These are phyloP conservation scores for Grammatotria lemairii DNA, from an alignment of 2,113 vertebrate genomes.

Conservation along the genomic window DNA sequence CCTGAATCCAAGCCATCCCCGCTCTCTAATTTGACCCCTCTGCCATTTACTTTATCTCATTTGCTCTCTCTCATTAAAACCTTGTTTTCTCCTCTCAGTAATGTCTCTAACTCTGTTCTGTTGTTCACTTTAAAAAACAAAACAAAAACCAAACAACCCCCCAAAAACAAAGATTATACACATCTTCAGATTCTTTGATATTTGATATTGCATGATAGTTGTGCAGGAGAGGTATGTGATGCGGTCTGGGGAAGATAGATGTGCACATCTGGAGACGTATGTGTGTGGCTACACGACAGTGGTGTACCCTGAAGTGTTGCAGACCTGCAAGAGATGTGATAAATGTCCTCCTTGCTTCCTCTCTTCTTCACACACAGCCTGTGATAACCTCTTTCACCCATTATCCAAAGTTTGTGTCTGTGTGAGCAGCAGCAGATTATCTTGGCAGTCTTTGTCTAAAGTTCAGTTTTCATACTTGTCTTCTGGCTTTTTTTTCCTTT, in stretches of 20 bases:
- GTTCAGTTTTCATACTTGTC: not conserved
- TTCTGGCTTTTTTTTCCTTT: not conserved
- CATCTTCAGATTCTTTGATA: slow-evolving; percentile 27
- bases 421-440: not conserved
- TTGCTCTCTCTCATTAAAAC: slow-evolving; percentile 33
- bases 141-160: not conserved
- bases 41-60: not conserved
- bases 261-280: not conserved
- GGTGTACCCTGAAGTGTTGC: not conserved
- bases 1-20: slow-evolving; percentile 8
- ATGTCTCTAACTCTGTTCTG: not conserved
- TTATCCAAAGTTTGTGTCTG: not conserved
- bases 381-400: slow-evolving; percentile 1
- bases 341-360: not conserved
- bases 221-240: not conserved
- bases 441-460: not conserved
- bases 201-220: not conserved
- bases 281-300: not conserved
- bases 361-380: not conserved
- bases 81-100: not conserved
- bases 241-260: not conserved
- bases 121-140: not conserved
- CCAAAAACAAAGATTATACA: not conserved
- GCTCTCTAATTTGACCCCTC: slow-evolving; percentile 39
- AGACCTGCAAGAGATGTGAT: not conserved